phyloP scores from a whole-genome alignment of 2,113 vertebrate species.

The Ammodramus savannarum region DNA sequence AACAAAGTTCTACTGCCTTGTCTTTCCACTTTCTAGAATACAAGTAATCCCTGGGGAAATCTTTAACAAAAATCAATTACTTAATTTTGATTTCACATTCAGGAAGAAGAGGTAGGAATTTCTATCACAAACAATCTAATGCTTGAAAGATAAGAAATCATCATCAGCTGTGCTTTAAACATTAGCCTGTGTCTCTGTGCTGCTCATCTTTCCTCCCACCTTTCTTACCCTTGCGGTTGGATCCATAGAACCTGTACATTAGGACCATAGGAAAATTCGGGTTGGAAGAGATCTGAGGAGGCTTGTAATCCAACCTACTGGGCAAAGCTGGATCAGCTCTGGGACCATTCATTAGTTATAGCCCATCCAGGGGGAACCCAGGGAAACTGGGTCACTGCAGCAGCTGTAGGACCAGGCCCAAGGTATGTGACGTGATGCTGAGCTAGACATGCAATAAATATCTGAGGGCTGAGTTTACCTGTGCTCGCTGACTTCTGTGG shows the following conservation, averaged over 20 bases:
- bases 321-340: background rate
- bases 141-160: background rate
- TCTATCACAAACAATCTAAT: background rate
- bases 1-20: background rate
- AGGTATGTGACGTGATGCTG: background rate
- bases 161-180: background rate
- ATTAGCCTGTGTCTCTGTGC: background rate
- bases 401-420: background rate
- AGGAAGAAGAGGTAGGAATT: background rate
- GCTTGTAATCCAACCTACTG: background rate
- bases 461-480: background rate
- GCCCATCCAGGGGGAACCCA: too few relatives aligned
- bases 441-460: background rate
- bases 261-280: background rate
- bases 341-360: rapidly evolving
- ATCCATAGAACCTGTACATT: background rate
- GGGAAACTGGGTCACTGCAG: background rate
- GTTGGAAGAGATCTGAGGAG: background rate
- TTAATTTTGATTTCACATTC: background rate
- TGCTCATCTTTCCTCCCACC: background rate
- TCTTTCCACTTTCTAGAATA: background rate
- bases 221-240: background rate
- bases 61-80: background rate
- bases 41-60: background rate
- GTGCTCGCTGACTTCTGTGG: background rate